Base-by-base conservation (phyloP, 2,797 vertebrate genomes). In the Cryptoblepharus egeriae region DNA sequence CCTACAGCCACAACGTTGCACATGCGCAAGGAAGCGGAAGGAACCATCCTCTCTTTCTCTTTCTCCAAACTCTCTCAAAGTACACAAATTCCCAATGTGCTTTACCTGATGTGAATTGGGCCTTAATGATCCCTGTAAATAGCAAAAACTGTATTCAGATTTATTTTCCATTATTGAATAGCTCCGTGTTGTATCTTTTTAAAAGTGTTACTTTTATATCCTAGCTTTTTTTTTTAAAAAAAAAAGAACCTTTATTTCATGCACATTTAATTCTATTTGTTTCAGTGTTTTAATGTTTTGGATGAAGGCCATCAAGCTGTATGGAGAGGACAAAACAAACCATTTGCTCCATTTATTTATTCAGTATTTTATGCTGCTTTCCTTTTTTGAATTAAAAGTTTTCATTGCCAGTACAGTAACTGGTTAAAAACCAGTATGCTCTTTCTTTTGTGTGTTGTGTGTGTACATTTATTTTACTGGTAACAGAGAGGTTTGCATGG, bases 81-180 rank as follows among this genome's bases (percentile, higher is more conserved):
- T 83, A 81, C 84, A 85, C 83, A 82, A 88, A 90, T 91, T 90
- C 85, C 90, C 85, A 72, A 81, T 82, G 90, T 93, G 88, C 92
- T 88, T 94, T 90, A 94, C 92, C 92, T 93, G 91, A 87, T 90
- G 89, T 85, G 89, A 94, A 91, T 84, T 90, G 78, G 94, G 95
- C 95, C 96, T 95, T 96, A 95, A 95, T 90, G 92, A 91, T 92
- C 85, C 70, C n/a, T 95, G 92, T 94, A 93, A 89, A 90, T 92
- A 93, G 83, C 67, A 87, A 84, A 69, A 83, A 83, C 74, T 91
- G 65, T 92, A 85, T 92, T 91, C 90, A 88, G 87, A 89, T 90
- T 82, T 91, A 79, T 90, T 92, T 90, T 91, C 68, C 89, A 91
- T 87, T 81, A 87, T 64, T 42, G 60, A 89, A 82, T 86, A 91